Conservation (phyloP, 2,797 vertebrate genomes). For the Megaceryle alcyon region DNA sequence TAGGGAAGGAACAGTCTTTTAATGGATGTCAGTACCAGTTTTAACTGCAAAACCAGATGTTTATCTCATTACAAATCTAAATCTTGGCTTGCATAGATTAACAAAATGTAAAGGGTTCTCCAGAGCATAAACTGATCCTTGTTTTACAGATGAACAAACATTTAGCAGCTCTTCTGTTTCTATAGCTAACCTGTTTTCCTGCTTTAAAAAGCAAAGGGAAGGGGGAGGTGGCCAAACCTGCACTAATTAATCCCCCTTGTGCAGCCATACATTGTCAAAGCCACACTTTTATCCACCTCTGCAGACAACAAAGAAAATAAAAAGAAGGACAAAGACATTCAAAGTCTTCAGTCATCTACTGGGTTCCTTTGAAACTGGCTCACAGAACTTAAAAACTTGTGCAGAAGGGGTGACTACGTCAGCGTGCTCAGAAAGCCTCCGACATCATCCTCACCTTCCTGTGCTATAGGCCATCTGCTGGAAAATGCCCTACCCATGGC, state of each 20-base stretch:
- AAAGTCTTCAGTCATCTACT: neutral
- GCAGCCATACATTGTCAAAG: neutral
- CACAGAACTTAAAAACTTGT: neutral
- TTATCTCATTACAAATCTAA: constrained; percentile 40
- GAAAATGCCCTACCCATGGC: neutral
- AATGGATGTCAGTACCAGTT: neutral
- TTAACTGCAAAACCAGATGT: constrained; percentile 44
- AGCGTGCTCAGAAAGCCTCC: neutral
- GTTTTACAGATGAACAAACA: constrained; percentile 47
- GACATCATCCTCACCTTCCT: neutral
- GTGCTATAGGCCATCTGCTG: neutral
- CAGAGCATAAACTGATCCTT: constrained; percentile 52
- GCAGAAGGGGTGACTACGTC: neutral
- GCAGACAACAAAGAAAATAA: neutral
- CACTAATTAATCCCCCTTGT: neutral
- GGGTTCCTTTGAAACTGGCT: neutral
- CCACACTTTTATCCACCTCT: neutral
- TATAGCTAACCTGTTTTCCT: constrained; percentile 9
- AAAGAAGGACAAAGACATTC: neutral
- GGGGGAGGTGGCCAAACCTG: neutral
- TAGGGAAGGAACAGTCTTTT: neutral
- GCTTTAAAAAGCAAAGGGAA: neutral
- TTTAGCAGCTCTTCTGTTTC: constrained; percentile 23
- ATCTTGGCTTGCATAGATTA: constrained; percentile 36
- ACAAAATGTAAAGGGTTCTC: constrained; percentile 60